These are phyloP conservation scores for Melieria crassipennis DNA, from an alignment of 2,888 invertebrate species.

Conservation along the genomic window DNA sequence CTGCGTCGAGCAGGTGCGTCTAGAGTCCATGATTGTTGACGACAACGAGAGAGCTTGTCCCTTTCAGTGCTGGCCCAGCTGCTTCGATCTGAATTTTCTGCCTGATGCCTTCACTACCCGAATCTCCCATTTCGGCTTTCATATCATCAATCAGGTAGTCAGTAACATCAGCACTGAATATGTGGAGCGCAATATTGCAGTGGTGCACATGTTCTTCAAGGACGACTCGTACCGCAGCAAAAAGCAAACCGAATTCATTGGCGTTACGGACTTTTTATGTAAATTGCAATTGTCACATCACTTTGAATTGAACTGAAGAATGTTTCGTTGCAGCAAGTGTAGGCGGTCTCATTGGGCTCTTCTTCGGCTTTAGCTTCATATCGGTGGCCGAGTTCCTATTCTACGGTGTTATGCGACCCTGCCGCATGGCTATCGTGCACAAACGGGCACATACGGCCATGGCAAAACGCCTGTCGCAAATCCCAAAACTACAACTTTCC, in stretches of 20 bases:
- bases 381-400: conserved; percentile 81
- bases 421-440: conserved; percentile 50
- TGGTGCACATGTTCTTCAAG: conserved; percentile 77
- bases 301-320: too few relatives aligned
- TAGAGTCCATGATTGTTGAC: conserved; percentile 34
- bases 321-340: conserved; percentile 73
- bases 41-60: conserved; percentile 39
- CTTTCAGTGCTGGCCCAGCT: conserved; percentile 72
- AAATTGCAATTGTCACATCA: conserved; percentile 59
- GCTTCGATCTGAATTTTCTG: conserved; percentile 75
- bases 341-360: conserved; percentile 81
- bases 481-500: background rate
- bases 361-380: conserved; percentile 84
- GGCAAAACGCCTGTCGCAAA: background rate
- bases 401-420: conserved; percentile 73
- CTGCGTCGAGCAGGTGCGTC: conserved; percentile 62
- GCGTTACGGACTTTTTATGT: conserved; percentile 82
- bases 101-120: conserved; percentile 70
- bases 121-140: conserved; percentile 55
- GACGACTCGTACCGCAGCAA: conserved; percentile 75
- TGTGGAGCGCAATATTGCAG: conserved; percentile 70
- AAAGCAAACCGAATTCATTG: conserved; percentile 79
- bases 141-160: conserved; percentile 35
- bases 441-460: background rate
- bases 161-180: conserved; percentile 41